Percentiles rank a stretch among this genome's conserved stretches.
Conservation (phyloP, 2,888 invertebrate genomes). For the Coecobrya sp. region DNA sequence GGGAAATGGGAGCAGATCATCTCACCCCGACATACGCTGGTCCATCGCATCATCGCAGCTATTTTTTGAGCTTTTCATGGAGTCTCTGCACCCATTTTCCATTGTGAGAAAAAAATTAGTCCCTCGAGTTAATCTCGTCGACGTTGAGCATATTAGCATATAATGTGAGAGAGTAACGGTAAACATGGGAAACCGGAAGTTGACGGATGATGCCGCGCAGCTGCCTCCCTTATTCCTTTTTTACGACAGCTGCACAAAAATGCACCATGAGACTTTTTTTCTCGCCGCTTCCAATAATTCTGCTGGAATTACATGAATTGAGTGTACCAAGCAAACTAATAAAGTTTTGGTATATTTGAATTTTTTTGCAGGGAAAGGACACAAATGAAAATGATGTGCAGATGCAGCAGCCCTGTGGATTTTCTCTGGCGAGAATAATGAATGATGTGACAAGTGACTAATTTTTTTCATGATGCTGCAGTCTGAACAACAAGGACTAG, state of each 20-base stretch:
- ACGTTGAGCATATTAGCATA: too few species aligned
- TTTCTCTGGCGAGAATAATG: not conserved
- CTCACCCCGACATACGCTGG: too few species aligned
- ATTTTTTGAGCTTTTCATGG: too few species aligned
- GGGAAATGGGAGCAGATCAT: not conserved
- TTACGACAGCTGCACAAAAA: conserved; percentile 50
- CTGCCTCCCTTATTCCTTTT: not conserved
- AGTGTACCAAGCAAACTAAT: not conserved
- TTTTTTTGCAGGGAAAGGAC: not conserved
- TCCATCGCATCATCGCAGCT: too few species aligned
- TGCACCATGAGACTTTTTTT: not conserved
- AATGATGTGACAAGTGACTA: not conserved
- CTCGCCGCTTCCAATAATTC: too few species aligned
- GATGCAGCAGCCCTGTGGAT: too few species aligned
- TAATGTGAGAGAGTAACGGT: too few species aligned
- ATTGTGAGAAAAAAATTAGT: too few species aligned
- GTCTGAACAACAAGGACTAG: not conserved
- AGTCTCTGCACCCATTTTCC: too few species aligned
- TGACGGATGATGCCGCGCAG: conserved; percentile 21
- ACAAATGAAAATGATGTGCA: not conserved
- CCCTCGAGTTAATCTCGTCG: too few species aligned
- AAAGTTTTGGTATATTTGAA: not conserved
- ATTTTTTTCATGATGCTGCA: too few species aligned
- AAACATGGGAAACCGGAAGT: not conserved
- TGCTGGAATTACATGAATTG: too few species aligned